Base-by-base conservation (phyloP, 2,113 vertebrate species). In the Cephalopholis sonnerati region DNA sequence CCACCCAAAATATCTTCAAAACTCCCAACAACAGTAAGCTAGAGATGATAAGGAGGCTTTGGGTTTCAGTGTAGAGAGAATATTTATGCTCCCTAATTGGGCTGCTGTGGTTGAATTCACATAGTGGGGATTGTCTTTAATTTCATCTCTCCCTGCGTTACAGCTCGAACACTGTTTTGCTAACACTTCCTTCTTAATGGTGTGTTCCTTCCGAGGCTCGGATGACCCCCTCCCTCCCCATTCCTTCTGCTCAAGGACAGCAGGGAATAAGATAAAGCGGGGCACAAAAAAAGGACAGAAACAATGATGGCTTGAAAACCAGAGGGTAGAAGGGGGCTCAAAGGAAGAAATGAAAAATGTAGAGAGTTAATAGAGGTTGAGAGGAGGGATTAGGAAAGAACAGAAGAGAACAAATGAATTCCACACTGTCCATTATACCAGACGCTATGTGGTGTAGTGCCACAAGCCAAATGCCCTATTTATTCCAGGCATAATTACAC, bases 401-500 rank as follows among this genome's bases (percentile, higher is more conserved):
- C 67, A 82, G 90, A 82, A 41, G 79, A 89, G 83, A 90, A 85
- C 84, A 90, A 92, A 91, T 92, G 83, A 81, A 92, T 92, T 91
- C 90, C 77, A 86, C 85, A 68, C 81, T 67, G 81, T 91, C 90
- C 82, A 85, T 89, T 90, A 81, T 80, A 83, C 62, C 82, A 76
- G 82, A 71, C 62, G 63, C 83, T 70, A 67, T 84, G 84, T 88
- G 84, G 69, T 86, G 90, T 58, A 70, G 89, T 74, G 79, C 78
- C 90, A 88, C 82, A 71, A 86, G 89, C 91, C 90, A 89, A 94
- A 85, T 87, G 87, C 76, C 87, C 91, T 78, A 91, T 92, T 93
- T 95, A 91, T 93, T 89, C 90, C 82, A 48, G 82, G 89, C 89
- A 86, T 95, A 92, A 93, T 93, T 88, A 94, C 85, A 85, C 67